These are phyloP conservation scores for Alloplasta piceator DNA, from an alignment of 2,888 invertebrate species.

Conservation along the genomic window DNA sequence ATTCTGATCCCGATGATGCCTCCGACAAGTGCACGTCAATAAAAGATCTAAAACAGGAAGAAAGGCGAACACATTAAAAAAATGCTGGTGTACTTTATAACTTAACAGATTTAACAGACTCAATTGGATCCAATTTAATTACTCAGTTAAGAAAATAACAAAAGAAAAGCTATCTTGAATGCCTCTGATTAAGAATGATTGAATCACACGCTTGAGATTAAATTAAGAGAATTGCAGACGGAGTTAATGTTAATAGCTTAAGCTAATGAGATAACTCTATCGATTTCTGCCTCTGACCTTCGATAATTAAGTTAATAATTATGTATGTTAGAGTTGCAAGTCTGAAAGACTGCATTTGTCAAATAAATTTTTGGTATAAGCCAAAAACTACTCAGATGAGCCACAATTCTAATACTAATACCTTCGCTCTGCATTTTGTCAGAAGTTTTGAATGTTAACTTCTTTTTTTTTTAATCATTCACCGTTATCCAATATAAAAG, in stretches of 20 bases:
- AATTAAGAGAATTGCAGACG: constrained; percentile 10
- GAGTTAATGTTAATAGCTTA: constrained; percentile 8
- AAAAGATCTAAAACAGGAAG: constrained; percentile 40
- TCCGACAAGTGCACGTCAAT: constrained; percentile 40
- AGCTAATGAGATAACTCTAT: constrained; percentile 10
- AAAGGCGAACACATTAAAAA: constrained; percentile 17
- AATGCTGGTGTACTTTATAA: not conserved
- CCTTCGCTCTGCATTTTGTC: no score
- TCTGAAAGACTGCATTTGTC: no score
- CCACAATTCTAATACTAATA: no score
- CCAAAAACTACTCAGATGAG: no score
- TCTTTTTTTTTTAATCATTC: no score
- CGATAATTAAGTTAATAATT: constrained; percentile 2
- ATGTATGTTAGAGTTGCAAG: not conserved
- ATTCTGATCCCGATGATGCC: constrained; percentile 33
- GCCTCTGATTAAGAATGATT: not conserved
- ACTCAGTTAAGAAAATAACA: constrained; percentile 7
- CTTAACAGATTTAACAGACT: not conserved
- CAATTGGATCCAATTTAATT: constrained; percentile 5
- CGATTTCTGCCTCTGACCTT: not conserved
- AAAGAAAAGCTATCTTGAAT: constrained; percentile 4
- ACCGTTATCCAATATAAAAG: no score
- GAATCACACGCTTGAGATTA: not conserved
- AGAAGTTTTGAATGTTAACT: no score
- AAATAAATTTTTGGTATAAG: no score